Conservation (phyloP, 2,113 vertebrate species). For the Cryptotis parvus region DNA sequence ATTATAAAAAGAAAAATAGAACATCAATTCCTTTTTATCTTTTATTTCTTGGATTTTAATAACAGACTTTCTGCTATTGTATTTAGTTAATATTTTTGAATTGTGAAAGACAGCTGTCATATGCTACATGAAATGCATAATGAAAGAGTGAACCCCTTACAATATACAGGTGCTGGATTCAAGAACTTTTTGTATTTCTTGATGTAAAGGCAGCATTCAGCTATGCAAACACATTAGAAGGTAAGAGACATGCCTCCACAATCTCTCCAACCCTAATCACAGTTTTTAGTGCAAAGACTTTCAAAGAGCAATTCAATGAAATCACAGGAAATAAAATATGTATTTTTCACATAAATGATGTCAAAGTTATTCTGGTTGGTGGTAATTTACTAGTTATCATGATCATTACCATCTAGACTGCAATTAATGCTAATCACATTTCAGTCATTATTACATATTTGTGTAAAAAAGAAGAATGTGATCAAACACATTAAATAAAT, state of each 20-base stretch:
- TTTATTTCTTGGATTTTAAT: neutral
- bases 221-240: no score
- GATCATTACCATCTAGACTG: neutral
- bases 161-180: neutral
- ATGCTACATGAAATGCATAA: neutral
- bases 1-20: no score
- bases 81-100: neutral
- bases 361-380: neutral
- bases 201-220: no score
- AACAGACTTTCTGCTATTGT: neutral
- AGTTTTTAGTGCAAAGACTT: neutral
- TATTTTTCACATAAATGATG: neutral
- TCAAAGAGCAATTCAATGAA: neutral
- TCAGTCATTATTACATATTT: neutral
- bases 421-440: conserved; percentile 11
- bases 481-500: no score
- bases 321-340: conserved; percentile 17
- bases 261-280: no score
- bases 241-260: no score
- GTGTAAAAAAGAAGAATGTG: no score
- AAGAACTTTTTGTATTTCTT: no score
- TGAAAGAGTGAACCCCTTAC: neutral
- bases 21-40: neutral
- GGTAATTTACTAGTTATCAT: neutral
- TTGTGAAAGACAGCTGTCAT: neutral